Evolutionary conservation across 2,888 invertebrate species (phyloP), one percentile per base, ranked within the genome.

Genomic region (Drosophila yooni): DNA sequence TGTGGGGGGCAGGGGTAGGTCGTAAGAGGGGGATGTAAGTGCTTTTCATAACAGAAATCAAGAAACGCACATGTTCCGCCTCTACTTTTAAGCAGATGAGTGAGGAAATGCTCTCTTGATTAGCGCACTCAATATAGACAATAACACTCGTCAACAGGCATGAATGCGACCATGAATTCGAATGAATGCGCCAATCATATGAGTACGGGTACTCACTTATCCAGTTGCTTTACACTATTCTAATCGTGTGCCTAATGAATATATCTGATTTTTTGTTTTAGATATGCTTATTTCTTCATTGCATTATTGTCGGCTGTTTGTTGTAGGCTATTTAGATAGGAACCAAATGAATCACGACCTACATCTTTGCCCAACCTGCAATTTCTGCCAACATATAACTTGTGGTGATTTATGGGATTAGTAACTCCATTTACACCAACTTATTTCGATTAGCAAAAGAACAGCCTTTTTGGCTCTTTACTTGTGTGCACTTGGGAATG

Each of bases 1-100:
- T 46, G 46, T 13, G 8, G 33, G 15, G 33, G 13, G 52, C 31
- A 46, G 13, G 13, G 27, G 29, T 29, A 4, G 52, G 33, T 21
- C 5, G 52, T 25, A 34, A 25, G 25, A n/a, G 21, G 40, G 40
- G 40, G 29, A 11, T 27, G 13, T 27, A 29, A 36, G 21, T 27
- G 38, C 36, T 46, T 15, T 4, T 25, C 46, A 25, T 25, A 46
- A 46, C 4, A 25, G 18, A 56, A n/a, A 58, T 53, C 48, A 74
- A 74, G 33, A 62, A 58, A 71, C 46, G 72, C 71, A 71, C 71
- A 71, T 71, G 71, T 71, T 70, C 36, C 60, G 54, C 36, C 57
- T 43, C 13, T 8, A 13, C 31, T 50, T 38, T 29, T 7, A 21
- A 34, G 51, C 60, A 34, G 40, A 60, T 60, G 61, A 60, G 51